Evolutionary conservation across 2,113 vertebrate species (phyloP).

Genomic region (Nothocercus nigrocapillus): DNA sequence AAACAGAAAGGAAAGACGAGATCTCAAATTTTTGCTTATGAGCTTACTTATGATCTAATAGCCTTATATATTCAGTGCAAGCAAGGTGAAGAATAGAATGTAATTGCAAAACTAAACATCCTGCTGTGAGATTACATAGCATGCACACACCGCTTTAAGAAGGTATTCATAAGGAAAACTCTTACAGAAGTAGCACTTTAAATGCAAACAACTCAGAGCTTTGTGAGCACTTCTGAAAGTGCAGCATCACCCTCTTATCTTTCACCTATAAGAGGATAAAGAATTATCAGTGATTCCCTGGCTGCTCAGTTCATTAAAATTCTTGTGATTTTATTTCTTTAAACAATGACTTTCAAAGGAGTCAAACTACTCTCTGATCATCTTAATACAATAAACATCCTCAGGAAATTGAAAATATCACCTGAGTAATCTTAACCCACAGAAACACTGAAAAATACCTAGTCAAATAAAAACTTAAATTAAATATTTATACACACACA

Average conservation of each 20-base stretch:
- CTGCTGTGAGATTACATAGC: background rate
- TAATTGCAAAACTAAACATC: background rate
- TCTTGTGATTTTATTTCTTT: background rate
- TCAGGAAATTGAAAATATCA: background rate
- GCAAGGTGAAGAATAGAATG: background rate
- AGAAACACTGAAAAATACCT: background rate
- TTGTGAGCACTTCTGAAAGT: background rate
- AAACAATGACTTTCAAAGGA: background rate
- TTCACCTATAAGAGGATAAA: background rate
- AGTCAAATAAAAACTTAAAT: background rate
- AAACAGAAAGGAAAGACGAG: background rate
- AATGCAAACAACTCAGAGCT: background rate
- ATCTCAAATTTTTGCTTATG: background rate
- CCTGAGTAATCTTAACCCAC: background rate
- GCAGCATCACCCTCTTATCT: background rate
- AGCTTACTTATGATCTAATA: background rate
- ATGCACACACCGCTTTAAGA: background rate
- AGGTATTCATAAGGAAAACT: background rate
- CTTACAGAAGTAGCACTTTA: background rate
- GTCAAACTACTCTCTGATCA: background rate
- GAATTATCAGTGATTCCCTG: background rate
- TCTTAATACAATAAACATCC: background rate
- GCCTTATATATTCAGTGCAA: background rate
- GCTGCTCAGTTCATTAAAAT: background rate
- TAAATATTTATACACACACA: background rate